Conservation (phyloP, 2,113 vertebrate species). For the Turnix velox region DNA sequence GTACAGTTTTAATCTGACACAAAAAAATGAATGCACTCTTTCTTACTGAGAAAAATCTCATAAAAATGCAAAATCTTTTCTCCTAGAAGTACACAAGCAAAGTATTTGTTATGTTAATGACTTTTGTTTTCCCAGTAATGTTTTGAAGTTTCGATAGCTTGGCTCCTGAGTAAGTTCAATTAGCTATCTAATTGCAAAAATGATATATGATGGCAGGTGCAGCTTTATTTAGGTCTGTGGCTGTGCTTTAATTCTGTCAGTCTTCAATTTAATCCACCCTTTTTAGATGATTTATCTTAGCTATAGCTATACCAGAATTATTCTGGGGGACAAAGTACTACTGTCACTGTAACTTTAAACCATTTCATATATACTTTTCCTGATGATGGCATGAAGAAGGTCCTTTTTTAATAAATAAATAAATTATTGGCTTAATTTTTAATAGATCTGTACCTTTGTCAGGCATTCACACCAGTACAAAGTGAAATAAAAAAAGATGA, state of each 20-base stretch:
- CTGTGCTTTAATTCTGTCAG: background rate
- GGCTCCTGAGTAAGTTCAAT: conserved; percentile 25
- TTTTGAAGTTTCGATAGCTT: conserved; percentile 14
- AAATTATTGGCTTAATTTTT: background rate
- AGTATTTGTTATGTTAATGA: background rate
- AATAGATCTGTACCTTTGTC: background rate
- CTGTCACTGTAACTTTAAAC: background rate
- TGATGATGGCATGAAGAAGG: background rate
- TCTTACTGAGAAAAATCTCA: background rate
- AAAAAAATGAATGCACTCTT: background rate
- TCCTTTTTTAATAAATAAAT: background rate
- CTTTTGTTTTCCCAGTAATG: background rate
- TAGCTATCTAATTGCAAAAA: conserved; percentile 45
- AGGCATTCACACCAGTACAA: background rate
- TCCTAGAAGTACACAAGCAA: background rate
- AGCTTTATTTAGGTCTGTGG: background rate
- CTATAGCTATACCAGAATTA: background rate
- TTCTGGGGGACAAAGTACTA: background rate
- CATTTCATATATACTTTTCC: background rate
- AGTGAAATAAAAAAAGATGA: background rate
- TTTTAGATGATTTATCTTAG: background rate
- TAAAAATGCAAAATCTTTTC: background rate
- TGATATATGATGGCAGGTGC: background rate
- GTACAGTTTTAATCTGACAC: background rate
- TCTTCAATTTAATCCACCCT: background rate